A percentile compares a stretch with the other conserved stretches of the same genome.
These are phyloP conservation scores for Tenthredo scrophulariae DNA, from an alignment of 2,888 invertebrate genomes.

Conservation along the genomic window DNA sequence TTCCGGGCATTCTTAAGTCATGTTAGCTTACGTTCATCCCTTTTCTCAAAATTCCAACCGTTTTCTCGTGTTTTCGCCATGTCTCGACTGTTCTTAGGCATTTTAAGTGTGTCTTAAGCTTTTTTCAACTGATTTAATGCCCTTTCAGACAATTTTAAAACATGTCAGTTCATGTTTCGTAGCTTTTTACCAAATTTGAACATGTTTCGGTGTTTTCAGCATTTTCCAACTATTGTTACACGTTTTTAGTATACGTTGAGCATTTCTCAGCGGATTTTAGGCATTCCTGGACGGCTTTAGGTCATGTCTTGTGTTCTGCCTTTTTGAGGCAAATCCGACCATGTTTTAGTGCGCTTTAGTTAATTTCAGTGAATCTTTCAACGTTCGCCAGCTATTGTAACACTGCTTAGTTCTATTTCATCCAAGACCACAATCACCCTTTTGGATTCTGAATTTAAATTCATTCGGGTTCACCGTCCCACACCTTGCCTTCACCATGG, in stretches of 20 bases:
- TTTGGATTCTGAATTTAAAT: background rate
- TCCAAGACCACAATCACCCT: background rate
- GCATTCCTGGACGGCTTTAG: background rate
- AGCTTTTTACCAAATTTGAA: background rate
- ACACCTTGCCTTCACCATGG: slow-evolving; percentile 37
- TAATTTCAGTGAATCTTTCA: background rate
- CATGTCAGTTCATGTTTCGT: too few species aligned
- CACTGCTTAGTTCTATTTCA: background rate
- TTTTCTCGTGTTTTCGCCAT: background rate
- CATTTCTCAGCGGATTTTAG: background rate
- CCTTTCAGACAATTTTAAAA: too few species aligned
- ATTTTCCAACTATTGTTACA: background rate
- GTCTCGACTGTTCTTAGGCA: background rate
- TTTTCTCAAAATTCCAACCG: background rate
- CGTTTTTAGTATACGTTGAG: background rate
- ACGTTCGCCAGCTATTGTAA: background rate
- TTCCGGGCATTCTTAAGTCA: too few species aligned
- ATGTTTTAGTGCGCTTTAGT: background rate
- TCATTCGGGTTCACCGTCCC: background rate
- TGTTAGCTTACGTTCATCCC: too few species aligned
- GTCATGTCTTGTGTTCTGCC: background rate
- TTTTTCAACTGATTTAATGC: background rate
- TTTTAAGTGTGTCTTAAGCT: too few species aligned
- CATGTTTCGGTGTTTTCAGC: background rate
- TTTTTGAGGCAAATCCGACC: background rate